Evolutionary conservation across 2,888 invertebrate species (phyloP), one percentile per base, ranked within the genome.

Genomic region (Aquatica leii): DNA sequence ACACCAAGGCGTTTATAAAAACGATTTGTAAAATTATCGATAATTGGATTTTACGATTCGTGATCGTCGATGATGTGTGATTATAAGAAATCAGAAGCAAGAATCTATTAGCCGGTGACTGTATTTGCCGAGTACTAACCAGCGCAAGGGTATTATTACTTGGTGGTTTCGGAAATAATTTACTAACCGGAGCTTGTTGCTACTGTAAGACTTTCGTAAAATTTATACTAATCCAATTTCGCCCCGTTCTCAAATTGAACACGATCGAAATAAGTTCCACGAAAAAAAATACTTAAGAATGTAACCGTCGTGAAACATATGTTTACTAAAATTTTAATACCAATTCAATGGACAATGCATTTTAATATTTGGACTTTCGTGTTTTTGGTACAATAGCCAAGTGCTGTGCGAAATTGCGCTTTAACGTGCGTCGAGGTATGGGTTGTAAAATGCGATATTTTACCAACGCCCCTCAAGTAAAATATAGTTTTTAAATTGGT

Each of bases 81-180:
- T 70, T 70, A 68, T 59, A 66, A 62, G 60, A 66, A 69, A 69
- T 70, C 69, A 67, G 66, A 59, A 70, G 68, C 66, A 62, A 59
- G 63, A 64, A 68, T 69, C 67, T 66, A 69, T 68, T 69, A 68
- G 60, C 57, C 64, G 62, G 62, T 58, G 64, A 68, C 62, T 49
- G 59, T 68, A 66, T 62, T 65, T 64, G 61, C 63, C 65, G 64
- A 62, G 62, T 65, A 61, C 58, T 57, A 65, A 65, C 53, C 53
- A 46, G 48, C 49, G 48, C 37, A 64, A 67, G 60, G 65, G 62
- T 72, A 72, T 72, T 65, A 72, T 72, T 72, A 72, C 69, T 55
- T 62, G 68, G 72, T 66, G 70, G 71, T 72, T 71, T 72, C 58
- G 62, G 67, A 68, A 67, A 66, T 66, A 71, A 71, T 72, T 71